phyloP scores from a whole-genome alignment of 2,888 invertebrate species.

The Augochlorella aurata region DNA sequence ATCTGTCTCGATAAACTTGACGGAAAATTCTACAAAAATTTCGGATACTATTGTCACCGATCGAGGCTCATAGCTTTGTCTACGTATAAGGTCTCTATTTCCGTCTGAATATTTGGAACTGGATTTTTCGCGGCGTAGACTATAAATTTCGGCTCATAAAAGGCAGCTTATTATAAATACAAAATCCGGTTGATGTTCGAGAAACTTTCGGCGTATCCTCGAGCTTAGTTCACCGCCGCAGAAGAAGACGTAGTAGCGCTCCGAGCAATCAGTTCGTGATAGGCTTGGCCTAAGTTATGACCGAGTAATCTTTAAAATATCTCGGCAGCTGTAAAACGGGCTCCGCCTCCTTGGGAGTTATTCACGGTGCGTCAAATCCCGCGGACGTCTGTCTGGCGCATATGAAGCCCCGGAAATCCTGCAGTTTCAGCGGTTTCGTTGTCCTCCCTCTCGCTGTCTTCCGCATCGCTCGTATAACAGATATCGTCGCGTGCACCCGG shows the following conservation, averaged over 20 bases:
- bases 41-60: too few relatives aligned
- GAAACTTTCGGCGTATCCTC: too few relatives aligned
- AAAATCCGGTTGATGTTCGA: too few relatives aligned
- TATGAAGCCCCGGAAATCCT: slow-evolving; percentile 12
- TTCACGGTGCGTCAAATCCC: not conserved
- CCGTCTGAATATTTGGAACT: too few relatives aligned
- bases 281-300: not conserved
- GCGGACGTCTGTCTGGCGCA: not conserved
- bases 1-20: too few relatives aligned
- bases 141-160: too few relatives aligned
- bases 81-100: too few relatives aligned
- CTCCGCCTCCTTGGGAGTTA: not conserved
- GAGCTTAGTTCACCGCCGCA: too few relatives aligned
- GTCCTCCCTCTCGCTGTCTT: slow-evolving; percentile 38
- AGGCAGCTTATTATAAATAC: too few relatives aligned
- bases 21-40: too few relatives aligned
- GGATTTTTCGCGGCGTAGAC: too few relatives aligned
- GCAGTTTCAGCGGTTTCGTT: slow-evolving; percentile 31
- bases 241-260: not conserved
- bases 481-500: slow-evolving; percentile 41
- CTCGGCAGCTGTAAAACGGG: not conserved
- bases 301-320: not conserved
- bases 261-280: not conserved
- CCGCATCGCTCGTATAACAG: slow-evolving; percentile 46
- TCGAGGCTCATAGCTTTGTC: too few relatives aligned